Percentiles rank a stretch among this genome's conserved stretches.
Evolutionary conservation across 2,113 vertebrate genomes (phyloP).

Genomic region (Peromyscus polionotus): DNA sequence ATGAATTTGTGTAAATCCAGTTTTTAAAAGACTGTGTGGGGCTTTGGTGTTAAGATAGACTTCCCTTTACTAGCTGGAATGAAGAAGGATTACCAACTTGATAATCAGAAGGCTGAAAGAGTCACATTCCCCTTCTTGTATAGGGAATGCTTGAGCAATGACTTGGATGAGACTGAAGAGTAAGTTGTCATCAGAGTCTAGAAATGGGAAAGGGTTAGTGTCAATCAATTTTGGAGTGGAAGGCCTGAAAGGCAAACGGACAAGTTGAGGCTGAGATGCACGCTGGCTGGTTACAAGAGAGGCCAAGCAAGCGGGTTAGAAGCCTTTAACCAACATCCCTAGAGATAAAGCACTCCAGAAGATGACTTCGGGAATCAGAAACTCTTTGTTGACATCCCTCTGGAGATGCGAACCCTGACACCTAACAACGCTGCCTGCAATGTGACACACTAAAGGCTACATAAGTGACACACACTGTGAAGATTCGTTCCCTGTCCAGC

Average conservation of each 20-base stretch:
- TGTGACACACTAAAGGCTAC: rapidly evolving
- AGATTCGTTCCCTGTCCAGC: not conserved
- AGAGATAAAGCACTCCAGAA: not conserved
- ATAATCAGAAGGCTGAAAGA: not conserved
- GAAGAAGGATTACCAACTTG: not conserved
- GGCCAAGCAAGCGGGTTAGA: not conserved
- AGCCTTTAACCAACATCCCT: not conserved
- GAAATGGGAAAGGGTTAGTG: not conserved
- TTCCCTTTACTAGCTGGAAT: not conserved
- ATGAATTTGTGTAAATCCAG: not conserved
- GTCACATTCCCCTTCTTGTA: not conserved
- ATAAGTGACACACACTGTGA: rapidly evolving
- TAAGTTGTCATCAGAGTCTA: not conserved
- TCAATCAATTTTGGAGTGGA: not conserved
- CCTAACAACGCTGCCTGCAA: not conserved
- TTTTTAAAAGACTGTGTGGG: not conserved
- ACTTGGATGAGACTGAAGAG: not conserved
- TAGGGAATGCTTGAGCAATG: not conserved
- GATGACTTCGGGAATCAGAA: too few relatives aligned
- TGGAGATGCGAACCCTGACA: not conserved
- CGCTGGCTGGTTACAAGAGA: not conserved
- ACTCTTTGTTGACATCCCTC: not conserved
- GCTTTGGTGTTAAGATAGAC: not conserved
- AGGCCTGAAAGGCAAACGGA: not conserved
- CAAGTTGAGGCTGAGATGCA: not conserved